phyloP scores from a whole-genome alignment of 2,797 vertebrate genomes.

The Alauda arvensis region DNA sequence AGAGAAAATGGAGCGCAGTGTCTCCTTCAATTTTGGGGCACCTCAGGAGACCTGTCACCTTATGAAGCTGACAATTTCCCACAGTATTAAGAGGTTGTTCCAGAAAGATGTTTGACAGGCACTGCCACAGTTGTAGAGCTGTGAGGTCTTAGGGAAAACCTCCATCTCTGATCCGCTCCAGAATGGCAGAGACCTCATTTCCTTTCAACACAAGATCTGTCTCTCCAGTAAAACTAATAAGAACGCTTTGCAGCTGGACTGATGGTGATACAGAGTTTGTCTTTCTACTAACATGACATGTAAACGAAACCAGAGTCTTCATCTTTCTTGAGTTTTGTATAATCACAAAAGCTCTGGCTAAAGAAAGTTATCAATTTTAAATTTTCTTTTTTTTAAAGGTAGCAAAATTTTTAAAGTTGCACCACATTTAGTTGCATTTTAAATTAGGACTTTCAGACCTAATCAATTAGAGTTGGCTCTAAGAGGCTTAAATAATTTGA shows the following conservation, averaged over 20 bases:
- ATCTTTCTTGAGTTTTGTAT: neutral
- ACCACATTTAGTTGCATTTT: slow-evolving; percentile 4
- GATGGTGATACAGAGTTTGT: neutral
- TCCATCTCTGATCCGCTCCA: neutral
- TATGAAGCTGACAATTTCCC: neutral
- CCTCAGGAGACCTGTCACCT: neutral
- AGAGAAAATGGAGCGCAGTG: accelerated
- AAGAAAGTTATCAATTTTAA: neutral
- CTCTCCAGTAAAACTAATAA: neutral
- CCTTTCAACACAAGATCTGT: neutral
- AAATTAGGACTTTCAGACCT: slow-evolving; percentile 1
- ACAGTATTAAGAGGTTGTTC: neutral
- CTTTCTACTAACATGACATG: neutral
- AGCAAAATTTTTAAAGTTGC: neutral
- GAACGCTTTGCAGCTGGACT: neutral
- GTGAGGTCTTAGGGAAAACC: neutral
- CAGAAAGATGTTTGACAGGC: neutral
- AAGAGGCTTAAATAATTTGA: neutral
- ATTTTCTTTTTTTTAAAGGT: neutral
- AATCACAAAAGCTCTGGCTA: neutral
- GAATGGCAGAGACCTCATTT: neutral
- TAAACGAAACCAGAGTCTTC: neutral
- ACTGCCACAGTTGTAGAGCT: neutral
- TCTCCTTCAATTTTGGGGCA: neutral
- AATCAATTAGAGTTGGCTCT: neutral